These are phyloP conservation scores for Bombyx mandarina DNA, from an alignment of 1,140 invertebrate species.

Conservation along the genomic window DNA sequence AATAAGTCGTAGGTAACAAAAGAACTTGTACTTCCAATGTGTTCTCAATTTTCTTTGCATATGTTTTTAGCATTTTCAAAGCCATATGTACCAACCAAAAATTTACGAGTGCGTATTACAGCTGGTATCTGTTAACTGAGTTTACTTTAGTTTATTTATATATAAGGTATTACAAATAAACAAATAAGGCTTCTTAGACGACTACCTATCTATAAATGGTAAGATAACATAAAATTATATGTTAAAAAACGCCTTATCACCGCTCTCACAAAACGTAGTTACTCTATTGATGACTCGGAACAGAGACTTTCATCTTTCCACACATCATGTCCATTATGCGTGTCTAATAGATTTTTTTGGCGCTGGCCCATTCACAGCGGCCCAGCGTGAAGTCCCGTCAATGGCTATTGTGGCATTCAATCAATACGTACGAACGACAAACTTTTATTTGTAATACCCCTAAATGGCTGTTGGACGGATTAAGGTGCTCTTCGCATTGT, in stretches of 20 bases:
- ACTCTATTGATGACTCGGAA: no score
- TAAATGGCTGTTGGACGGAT: constrained; percentile 68
- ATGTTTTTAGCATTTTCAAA: no score
- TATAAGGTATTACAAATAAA: no score
- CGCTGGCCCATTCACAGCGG: constrained; percentile 54
- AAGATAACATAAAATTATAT: neutral
- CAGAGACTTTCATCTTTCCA: constrained; percentile 22
- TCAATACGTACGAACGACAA: constrained; percentile 44
- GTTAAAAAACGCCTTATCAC: neutral
- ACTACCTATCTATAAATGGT: neutral
- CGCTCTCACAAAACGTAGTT: constrained; percentile 16
- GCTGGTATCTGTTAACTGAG: no score
- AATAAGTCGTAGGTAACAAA: no score
- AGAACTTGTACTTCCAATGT: no score
- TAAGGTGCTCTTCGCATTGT: constrained; percentile 58
- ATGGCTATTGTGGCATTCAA: constrained; percentile 57
- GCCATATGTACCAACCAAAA: no score
- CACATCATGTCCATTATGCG: constrained; percentile 57
- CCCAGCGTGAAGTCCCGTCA: constrained; percentile 61
- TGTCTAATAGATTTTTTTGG: constrained; percentile 68
- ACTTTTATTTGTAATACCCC: constrained; percentile 53
- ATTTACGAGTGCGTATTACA: no score
- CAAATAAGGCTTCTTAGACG: no score
- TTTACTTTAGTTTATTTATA: no score
- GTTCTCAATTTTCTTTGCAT: no score